Conservation (phyloP, 2,797 vertebrate genomes). For the Adrianichthys oophorus region DNA sequence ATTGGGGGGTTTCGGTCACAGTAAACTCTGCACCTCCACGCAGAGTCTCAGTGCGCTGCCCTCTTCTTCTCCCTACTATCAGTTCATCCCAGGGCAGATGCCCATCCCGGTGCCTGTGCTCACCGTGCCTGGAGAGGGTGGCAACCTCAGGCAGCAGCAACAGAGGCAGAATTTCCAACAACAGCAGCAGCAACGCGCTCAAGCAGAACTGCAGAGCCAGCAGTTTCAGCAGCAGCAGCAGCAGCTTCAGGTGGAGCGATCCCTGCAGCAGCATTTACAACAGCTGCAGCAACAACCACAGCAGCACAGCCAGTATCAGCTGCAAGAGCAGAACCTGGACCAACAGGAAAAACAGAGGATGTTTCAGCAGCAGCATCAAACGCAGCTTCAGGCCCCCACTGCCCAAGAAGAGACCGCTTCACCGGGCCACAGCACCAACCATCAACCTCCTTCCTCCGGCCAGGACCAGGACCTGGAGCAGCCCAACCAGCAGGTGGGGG, state of each 20-base stretch:
- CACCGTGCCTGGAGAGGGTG: constrained; percentile 53
- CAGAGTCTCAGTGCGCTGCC: constrained; percentile 78
- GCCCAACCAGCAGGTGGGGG: background rate
- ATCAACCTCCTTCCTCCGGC: constrained; percentile 28
- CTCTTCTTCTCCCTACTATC: constrained; percentile 76
- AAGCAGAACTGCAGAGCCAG: constrained; percentile 28
- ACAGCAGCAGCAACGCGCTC: constrained; percentile 28
- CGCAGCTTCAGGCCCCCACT: constrained; percentile 10
- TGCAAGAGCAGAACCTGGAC: constrained; percentile 2
- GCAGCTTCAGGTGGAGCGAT: background rate
- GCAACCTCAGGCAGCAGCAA: constrained; percentile 57
- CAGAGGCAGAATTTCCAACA: constrained; percentile 53
- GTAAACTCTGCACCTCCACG: constrained; percentile 76
- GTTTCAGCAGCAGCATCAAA: constrained; percentile 38
- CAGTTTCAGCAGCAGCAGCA: constrained; percentile 23
- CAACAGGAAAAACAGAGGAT: constrained; percentile 42
- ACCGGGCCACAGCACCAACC: constrained; percentile 14
- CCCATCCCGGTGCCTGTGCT: constrained; percentile 67
- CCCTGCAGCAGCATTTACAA: background rate
- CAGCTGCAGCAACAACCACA: constrained; percentile 11
- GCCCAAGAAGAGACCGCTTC: constrained; percentile 16
- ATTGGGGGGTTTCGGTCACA: constrained; percentile 51
- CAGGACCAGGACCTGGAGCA: constrained; percentile 24
- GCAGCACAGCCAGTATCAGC: constrained; percentile 1
- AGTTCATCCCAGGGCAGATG: constrained; percentile 79